Conservation (phyloP, 2,888 invertebrate species). For the Oxystoma pomonae region DNA sequence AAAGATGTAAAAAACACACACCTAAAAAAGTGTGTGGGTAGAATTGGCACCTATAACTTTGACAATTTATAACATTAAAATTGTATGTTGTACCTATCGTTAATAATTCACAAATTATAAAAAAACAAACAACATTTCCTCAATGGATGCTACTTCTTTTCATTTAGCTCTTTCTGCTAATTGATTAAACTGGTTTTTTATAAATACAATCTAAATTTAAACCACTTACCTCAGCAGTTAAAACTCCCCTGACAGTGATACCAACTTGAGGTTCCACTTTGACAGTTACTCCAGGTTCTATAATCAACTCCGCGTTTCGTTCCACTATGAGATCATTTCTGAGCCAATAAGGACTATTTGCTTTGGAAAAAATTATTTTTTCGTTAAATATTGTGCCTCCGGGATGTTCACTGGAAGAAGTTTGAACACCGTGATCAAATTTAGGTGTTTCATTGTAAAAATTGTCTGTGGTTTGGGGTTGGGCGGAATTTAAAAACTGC, state of each 20-base stretch:
- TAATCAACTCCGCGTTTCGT: slow-evolving; percentile 70
- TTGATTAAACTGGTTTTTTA: too few species aligned
- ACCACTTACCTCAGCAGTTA: slow-evolving; percentile 81
- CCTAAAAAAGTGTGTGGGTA: too few species aligned
- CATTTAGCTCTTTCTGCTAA: too few species aligned
- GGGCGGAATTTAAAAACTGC: not conserved
- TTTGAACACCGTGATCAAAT: not conserved
- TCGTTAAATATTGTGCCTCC: slow-evolving; percentile 60
- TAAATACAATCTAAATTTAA: not conserved
- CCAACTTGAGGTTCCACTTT: slow-evolving; percentile 90
- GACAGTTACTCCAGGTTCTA: slow-evolving; percentile 88
- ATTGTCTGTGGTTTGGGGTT: not conserved
- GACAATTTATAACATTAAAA: too few species aligned
- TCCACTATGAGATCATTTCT: slow-evolving; percentile 78
- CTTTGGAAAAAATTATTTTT: slow-evolving; percentile 52
- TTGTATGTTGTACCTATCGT: too few species aligned
- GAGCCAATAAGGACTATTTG: slow-evolving; percentile 70
- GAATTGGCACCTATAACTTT: too few species aligned
- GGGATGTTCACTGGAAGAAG: slow-evolving; percentile 48
- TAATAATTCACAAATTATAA: too few species aligned
- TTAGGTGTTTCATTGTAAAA: not conserved
- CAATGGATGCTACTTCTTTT: too few species aligned
- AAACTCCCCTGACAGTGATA: slow-evolving; percentile 84
- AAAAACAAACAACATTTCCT: too few species aligned
- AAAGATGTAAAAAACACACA: too few species aligned